phyloP scores from a whole-genome alignment of 2,113 vertebrate genomes.

The Urocynchramus pylzowi region DNA sequence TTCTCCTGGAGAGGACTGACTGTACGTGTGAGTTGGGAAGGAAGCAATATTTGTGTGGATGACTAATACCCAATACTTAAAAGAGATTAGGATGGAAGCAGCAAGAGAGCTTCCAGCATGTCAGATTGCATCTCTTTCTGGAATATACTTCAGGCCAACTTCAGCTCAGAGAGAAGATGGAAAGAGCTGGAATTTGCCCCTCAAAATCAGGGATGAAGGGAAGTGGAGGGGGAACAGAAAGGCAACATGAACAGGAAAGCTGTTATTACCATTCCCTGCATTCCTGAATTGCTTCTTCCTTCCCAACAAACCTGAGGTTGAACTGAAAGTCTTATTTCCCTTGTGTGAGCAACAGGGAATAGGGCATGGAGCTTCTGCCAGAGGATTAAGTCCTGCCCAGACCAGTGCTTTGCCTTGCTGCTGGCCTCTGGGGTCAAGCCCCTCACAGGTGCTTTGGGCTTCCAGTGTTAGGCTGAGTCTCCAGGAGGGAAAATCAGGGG shows the following conservation, averaged over 20 bases:
- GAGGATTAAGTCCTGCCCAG: background rate
- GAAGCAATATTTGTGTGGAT: conserved; percentile 7
- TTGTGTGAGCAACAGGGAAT: background rate
- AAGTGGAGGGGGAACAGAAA: background rate
- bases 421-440: background rate
- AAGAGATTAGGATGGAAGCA: conserved; percentile 17
- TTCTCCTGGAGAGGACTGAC: background rate
- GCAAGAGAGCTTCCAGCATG: background rate
- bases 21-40: background rate
- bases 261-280: background rate
- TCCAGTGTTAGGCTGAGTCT: background rate
- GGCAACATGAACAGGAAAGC: background rate
- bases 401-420: background rate
- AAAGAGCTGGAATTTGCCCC: background rate
- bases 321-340: background rate
- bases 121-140: background rate
- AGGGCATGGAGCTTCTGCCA: background rate
- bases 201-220: background rate
- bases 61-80: conserved; percentile 25
- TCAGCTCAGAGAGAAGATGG: background rate
- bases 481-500: background rate
- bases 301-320: background rate
- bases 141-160: background rate
- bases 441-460: background rate
- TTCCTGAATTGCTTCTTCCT: background rate